Conservation (phyloP, 2,113 vertebrate genomes). For the Ameiurus melas region DNA sequence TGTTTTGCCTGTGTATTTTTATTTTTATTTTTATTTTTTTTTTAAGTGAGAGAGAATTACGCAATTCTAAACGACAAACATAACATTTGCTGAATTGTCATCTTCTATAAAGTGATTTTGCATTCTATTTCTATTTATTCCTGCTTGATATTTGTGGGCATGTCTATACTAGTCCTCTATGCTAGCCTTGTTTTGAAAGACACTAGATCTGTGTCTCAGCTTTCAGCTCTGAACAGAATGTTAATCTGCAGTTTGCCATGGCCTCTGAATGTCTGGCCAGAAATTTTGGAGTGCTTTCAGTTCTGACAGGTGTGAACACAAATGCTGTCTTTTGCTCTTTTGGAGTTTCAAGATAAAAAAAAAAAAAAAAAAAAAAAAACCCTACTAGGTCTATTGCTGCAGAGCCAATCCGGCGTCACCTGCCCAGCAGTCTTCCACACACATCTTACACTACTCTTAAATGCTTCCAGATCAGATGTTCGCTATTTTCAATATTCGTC, state of each 20-base stretch:
- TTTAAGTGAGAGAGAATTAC: neutral
- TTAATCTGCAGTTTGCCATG: slow-evolving; percentile 60
- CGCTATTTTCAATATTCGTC: neutral
- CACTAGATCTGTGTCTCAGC: slow-evolving; percentile 50
- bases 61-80: neutral
- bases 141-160: neutral
- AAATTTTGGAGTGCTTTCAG: slow-evolving; percentile 65
- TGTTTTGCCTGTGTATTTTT: neutral
- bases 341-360: neutral
- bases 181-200: slow-evolving; percentile 39
- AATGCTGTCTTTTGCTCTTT: slow-evolving; percentile 36
- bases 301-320: slow-evolving; percentile 67
- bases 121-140: neutral
- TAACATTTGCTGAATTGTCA: neutral
- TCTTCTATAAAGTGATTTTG: neutral
- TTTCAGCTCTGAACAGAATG: slow-evolving; percentile 61
- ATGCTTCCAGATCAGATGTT: slow-evolving; percentile 1
- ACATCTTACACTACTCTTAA: neutral
- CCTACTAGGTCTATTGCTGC: neutral
- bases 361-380: neutral
- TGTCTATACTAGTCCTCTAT: slow-evolving; percentile 2
- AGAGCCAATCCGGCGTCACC: neutral
- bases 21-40: too few species aligned
- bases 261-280: slow-evolving; percentile 49
- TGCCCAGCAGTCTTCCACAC: neutral